These are phyloP conservation scores for Bubo bubo DNA, from an alignment of 2,113 vertebrate species.

Conservation along the genomic window DNA sequence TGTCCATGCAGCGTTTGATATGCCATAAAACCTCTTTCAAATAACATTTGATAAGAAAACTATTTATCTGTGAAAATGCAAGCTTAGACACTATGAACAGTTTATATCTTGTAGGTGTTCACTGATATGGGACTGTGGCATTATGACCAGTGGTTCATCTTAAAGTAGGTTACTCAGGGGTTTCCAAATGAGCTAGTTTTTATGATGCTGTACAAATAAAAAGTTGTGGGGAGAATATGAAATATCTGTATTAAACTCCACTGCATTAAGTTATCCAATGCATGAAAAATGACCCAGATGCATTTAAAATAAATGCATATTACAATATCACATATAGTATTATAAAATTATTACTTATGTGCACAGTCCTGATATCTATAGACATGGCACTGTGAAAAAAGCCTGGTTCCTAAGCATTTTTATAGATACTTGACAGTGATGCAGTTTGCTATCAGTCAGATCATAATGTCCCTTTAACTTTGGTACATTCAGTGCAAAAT, in stretches of 20 bases:
- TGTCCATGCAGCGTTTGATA: conserved; percentile 70
- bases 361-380: conserved; percentile 73
- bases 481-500: conserved; percentile 85
- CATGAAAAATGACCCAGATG: conserved; percentile 75
- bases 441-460: conserved; percentile 61
- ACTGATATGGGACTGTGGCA: conserved; percentile 35
- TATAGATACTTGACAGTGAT: conserved; percentile 68
- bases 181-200: conserved; percentile 52
- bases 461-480: conserved; percentile 76
- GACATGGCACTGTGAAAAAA: conserved; percentile 73
- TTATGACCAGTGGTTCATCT: conserved; percentile 36
- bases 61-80: conserved; percentile 72
- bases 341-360: conserved; percentile 80
- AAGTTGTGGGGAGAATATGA: conserved; percentile 70
- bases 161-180: background rate
- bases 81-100: conserved; percentile 58
- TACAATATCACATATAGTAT: conserved; percentile 70
- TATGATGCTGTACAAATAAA: conserved; percentile 76
- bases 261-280: conserved; percentile 73
- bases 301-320: conserved; percentile 82
- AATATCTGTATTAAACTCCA: conserved; percentile 76
- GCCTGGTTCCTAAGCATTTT: conserved; percentile 65
- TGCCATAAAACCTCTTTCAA: conserved; percentile 66
- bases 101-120: conserved; percentile 55
- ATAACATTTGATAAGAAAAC: conserved; percentile 70